These are phyloP conservation scores for Pangasius mekongensis DNA, from an alignment of 2,797 vertebrate species.

Conservation along the genomic window DNA sequence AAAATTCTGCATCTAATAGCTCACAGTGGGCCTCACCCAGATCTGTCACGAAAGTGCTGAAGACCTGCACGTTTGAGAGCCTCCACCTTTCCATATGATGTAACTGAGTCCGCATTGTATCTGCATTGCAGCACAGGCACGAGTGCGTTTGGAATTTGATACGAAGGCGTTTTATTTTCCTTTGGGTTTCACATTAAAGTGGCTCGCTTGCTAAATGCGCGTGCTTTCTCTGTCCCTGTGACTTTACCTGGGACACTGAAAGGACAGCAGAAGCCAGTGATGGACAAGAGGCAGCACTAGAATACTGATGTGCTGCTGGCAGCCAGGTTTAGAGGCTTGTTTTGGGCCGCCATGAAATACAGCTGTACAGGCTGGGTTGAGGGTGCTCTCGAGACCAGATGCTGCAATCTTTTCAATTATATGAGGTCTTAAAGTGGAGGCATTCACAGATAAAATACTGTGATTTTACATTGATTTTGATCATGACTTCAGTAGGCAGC, in stretches of 20 bases:
- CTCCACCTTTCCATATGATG: slow-evolving; percentile 31
- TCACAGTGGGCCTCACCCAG: background rate
- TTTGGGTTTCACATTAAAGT: slow-evolving; percentile 56
- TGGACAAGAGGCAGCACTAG: slow-evolving; percentile 15
- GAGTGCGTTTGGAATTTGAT: slow-evolving; percentile 69
- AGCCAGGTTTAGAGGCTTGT: slow-evolving; percentile 17
- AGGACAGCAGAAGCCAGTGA: slow-evolving; percentile 24
- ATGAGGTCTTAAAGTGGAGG: too few species aligned
- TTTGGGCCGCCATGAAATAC: slow-evolving; percentile 51
- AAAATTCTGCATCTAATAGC: background rate
- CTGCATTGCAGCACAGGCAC: slow-evolving; percentile 75
- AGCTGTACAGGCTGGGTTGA: background rate
- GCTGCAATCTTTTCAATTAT: background rate
- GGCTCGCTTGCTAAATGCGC: slow-evolving; percentile 58
- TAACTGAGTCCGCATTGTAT: slow-evolving; percentile 57
- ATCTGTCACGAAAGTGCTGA: slow-evolving; percentile 14
- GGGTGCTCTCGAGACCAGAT: background rate
- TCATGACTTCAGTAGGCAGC: background rate
- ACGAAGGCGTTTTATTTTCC: slow-evolving; percentile 37
- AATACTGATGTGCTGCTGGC: slow-evolving; percentile 36
- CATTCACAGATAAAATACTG: background rate
- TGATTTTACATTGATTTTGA: background rate
- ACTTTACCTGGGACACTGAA: slow-evolving; percentile 27
- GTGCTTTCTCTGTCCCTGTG: slow-evolving; percentile 9
- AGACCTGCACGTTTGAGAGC: slow-evolving; percentile 2